Evolutionary conservation across 2,888 invertebrate genomes (phyloP).

Genomic region (Ommatoiulus sabulosus): DNA sequence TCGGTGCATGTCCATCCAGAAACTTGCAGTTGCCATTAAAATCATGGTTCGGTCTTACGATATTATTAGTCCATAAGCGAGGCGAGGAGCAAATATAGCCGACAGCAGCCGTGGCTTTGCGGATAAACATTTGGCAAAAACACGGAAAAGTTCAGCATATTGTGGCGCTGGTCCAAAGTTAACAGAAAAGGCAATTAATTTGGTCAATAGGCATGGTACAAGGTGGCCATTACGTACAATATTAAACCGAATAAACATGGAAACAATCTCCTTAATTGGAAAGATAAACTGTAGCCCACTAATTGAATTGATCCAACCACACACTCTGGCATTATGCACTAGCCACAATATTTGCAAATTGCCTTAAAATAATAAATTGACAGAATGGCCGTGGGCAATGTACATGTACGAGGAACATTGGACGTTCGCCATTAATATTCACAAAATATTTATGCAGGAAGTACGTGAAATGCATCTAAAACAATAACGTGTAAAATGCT

Average conservation of each 20-base stretch:
- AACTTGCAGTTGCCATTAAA: constrained; percentile 28
- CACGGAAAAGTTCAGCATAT: constrained; percentile 13
- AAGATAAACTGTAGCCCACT: constrained; percentile 23
- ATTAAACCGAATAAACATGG: constrained; percentile 28
- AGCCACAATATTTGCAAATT: constrained; percentile 26
- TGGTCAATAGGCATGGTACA: constrained; percentile 27
- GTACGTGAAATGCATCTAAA: no score
- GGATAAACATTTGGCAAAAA: constrained; percentile 22
- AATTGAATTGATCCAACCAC: constrained; percentile 34
- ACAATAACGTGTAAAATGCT: no score
- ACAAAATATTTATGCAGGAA: no score
- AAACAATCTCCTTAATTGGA: constrained; percentile 34
- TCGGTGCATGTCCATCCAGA: constrained; percentile 23
- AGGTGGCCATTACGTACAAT: constrained; percentile 34
- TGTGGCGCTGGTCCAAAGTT: constrained; percentile 24
- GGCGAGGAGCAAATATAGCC: constrained; percentile 26
- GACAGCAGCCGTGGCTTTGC: neutral
- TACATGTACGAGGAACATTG: neutral
- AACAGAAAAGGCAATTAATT: constrained; percentile 28
- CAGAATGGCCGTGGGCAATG: neutral
- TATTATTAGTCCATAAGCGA: constrained; percentile 25
- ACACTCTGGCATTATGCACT: neutral
- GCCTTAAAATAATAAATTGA: constrained; percentile 19
- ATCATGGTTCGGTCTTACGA: constrained; percentile 21
- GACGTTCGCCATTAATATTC: neutral